Conservation (phyloP, 2,888 invertebrate genomes). For the Bhutanitis thaidina region DNA sequence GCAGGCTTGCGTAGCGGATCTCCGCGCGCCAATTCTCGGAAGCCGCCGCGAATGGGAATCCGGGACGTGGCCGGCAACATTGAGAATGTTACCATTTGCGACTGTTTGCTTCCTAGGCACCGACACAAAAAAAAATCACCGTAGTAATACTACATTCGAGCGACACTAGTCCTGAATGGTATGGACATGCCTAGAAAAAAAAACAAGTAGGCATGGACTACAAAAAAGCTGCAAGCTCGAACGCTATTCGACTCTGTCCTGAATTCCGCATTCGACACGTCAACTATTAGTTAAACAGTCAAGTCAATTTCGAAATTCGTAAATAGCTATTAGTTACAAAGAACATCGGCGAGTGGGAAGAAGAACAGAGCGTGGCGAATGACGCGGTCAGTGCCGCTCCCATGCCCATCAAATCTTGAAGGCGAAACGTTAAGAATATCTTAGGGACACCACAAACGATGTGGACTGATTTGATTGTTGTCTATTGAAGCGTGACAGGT, state of each 20-base stretch:
- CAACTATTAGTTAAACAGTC: not conserved
- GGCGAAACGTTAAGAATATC: conserved; percentile 23
- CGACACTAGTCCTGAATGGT: conserved; percentile 2
- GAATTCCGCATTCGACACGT: conserved; percentile 10
- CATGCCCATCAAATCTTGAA: conserved; percentile 36
- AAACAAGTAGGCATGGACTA: not conserved
- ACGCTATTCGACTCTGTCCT: conserved; percentile 3
- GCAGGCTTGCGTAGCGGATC: conserved; percentile 48
- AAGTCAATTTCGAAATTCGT: conserved; percentile 2
- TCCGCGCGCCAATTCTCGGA: conserved; percentile 52
- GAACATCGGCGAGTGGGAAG: conserved; percentile 30
- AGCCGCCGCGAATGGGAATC: conserved; percentile 60
- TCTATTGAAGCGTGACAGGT: conserved; percentile 11
- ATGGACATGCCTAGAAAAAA: not conserved
- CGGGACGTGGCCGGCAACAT: conserved; percentile 49
- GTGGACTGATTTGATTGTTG: conserved; percentile 9
- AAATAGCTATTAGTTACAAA: conserved; percentile 4
- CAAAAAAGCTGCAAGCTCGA: not conserved
- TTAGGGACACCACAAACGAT: conserved; percentile 13
- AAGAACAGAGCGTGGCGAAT: conserved; percentile 40
- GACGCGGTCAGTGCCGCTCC: conserved; percentile 35
- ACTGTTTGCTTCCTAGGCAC: conserved; percentile 40
- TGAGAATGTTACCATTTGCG: conserved; percentile 47
- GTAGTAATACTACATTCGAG: conserved; percentile 10
- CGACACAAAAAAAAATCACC: conserved; percentile 21